Base-by-base conservation (phyloP, 2,113 vertebrate genomes). In the Ia io region DNA sequence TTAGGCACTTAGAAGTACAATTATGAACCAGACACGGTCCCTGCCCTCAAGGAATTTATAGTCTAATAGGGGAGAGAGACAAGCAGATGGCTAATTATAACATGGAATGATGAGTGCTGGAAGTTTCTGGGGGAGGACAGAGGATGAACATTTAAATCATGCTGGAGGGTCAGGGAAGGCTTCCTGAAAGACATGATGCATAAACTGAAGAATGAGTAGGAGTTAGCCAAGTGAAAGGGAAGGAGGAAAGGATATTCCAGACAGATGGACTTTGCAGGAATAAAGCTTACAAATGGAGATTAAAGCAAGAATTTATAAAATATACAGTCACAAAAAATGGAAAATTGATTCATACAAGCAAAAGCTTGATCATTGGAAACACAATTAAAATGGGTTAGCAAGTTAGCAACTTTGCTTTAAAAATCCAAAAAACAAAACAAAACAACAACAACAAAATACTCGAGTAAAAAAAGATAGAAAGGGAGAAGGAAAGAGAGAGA, bases 201-300 rank as follows among this genome's bases (percentile, higher is more conserved):
- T 92, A 78, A 94, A 90, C 90, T 93, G 94, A 97, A 97, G 94
- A 97, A 97, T 97, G 97, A 96, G 96, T 96, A 90, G 96, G 97
- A 96, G 97, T 84, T 42, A 90, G 73, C 95, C 35, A 63, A 96
- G 92, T n/a, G 61, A 90, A 92, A 47, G 76, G 71, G 76, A 94
- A 91, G 76, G 59, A 83, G 82, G 67, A 88, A 84, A 94, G 51
- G 71, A 47, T 84, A 92, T 78, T 88, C 87, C 65, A 96, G 92
- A 95, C 80, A 90, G 87, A 93, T 84, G 88, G 94, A 61, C 90
- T 97, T 96, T 84, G 65, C 13, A 94, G 51, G 47, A 93, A 53
- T 56, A 56, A 95, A 42, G 42, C 77, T 93, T 96, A 82, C 59
- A 84, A 78, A 88, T 6, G 70, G 69, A 93, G 90, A 90, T 44